Evolutionary conservation across 2,113 vertebrate species (phyloP).

Genomic region (Gopherus evgoodei): DNA sequence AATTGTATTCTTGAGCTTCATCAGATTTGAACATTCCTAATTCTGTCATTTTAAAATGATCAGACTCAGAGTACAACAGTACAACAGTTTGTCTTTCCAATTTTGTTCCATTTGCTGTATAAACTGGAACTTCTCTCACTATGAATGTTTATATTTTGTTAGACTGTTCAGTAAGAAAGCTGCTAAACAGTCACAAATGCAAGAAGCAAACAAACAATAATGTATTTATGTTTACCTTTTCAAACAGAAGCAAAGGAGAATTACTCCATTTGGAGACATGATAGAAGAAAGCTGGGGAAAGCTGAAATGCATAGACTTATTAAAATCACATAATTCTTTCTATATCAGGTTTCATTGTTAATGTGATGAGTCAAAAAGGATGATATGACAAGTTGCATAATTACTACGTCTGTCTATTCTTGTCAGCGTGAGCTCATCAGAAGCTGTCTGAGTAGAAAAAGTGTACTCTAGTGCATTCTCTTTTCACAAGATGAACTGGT

Average conservation of each 20-base stretch:
- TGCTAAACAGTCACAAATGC: neutral
- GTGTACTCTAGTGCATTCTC: neutral
- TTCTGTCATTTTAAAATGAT: neutral
- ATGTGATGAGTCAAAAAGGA: neutral
- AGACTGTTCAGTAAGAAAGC: neutral
- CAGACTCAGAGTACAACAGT: neutral
- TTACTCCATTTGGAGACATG: neutral
- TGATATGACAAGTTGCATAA: neutral
- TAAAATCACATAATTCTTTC: neutral
- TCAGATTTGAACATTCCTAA: neutral
- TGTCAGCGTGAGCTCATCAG: neutral
- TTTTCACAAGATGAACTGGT: neutral
- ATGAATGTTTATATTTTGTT: neutral
- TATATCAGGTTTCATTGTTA: neutral
- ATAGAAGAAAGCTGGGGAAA: neutral
- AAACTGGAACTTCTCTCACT: neutral
- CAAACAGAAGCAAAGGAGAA: neutral
- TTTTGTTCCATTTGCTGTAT: accelerated
- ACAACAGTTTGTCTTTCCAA: neutral
- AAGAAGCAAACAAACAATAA: neutral
- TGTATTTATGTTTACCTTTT: neutral
- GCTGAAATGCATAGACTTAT: neutral
- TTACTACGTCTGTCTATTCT: neutral
- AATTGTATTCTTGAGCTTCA: neutral
- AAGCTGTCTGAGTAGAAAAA: neutral